Evolutionary conservation across 2,113 vertebrate species (phyloP).

Genomic region (Toxostoma redivivum): DNA sequence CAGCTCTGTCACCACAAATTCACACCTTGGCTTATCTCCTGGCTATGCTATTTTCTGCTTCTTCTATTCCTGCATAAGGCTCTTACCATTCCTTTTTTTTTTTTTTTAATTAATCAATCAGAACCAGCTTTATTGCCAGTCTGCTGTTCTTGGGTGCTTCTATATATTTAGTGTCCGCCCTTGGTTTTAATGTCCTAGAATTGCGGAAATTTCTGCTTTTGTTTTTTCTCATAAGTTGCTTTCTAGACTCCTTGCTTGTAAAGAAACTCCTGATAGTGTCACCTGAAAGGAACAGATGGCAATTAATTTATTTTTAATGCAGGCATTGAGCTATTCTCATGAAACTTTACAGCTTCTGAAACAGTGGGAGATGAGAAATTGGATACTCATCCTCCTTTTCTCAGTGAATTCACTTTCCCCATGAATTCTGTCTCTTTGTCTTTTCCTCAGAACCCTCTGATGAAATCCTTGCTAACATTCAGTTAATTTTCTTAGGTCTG

Average conservation of each 20-base stretch:
- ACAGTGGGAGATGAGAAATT: neutral
- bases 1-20: neutral
- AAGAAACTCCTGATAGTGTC: neutral
- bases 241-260: neutral
- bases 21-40: neutral
- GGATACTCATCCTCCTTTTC: neutral
- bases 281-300: neutral
- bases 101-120: too few species aligned
- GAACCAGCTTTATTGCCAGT: too few species aligned
- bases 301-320: neutral
- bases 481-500: neutral
- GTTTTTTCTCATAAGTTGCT: neutral
- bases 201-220: neutral
- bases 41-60: neutral
- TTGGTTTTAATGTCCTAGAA: neutral
- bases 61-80: neutral
- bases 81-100: neutral
- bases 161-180: neutral
- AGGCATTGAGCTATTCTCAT: neutral
- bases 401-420: neutral
- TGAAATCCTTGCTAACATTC: neutral
- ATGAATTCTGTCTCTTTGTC: neutral
- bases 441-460: neutral
- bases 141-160: too few species aligned
- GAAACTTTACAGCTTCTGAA: neutral